A percentile compares a stretch with the other conserved stretches of the same genome.
Evolutionary conservation across 2,888 invertebrate species (phyloP).

Genomic region (Cancer borealis): DNA sequence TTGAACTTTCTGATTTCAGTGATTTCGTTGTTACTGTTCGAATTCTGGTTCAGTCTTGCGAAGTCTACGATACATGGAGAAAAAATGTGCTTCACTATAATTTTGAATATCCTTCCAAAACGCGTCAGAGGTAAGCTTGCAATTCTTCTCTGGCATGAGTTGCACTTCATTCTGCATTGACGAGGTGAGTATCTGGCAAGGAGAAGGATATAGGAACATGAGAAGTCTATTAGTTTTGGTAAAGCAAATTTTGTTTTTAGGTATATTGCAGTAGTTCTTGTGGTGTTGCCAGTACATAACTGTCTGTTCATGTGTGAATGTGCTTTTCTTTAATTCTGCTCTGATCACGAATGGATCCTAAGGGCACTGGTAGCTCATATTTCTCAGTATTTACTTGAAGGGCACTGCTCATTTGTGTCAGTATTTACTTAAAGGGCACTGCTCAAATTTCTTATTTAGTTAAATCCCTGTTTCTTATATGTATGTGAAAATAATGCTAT

Average conservation of each 20-base stretch:
- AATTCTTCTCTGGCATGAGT: slow-evolving; percentile 37
- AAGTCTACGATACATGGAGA: slow-evolving; percentile 56
- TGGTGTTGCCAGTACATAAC: no score
- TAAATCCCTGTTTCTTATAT: no score
- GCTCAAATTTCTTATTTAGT: no score
- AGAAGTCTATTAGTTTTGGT: background rate
- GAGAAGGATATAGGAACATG: background rate
- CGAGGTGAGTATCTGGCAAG: slow-evolving; percentile 33
- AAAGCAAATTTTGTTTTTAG: background rate
- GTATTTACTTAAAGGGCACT: no score
- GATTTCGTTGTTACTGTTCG: slow-evolving; percentile 46
- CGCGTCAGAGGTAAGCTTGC: slow-evolving; percentile 7
- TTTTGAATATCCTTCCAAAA: slow-evolving; percentile 42
- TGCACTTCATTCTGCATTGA: slow-evolving; percentile 52
- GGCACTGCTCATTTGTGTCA: no score
- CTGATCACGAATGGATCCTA: no score
- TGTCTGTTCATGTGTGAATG: no score
- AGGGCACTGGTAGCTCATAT: no score
- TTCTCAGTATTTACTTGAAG: no score
- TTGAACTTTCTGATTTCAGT: background rate
- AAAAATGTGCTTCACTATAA: slow-evolving; percentile 56
- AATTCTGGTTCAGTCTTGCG: slow-evolving; percentile 63
- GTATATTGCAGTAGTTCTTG: no score
- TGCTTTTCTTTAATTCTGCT: no score
- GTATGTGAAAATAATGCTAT: no score